Conservation (phyloP, 92 coral and sea anemone species). For the Phymanthus crucifer region DNA sequence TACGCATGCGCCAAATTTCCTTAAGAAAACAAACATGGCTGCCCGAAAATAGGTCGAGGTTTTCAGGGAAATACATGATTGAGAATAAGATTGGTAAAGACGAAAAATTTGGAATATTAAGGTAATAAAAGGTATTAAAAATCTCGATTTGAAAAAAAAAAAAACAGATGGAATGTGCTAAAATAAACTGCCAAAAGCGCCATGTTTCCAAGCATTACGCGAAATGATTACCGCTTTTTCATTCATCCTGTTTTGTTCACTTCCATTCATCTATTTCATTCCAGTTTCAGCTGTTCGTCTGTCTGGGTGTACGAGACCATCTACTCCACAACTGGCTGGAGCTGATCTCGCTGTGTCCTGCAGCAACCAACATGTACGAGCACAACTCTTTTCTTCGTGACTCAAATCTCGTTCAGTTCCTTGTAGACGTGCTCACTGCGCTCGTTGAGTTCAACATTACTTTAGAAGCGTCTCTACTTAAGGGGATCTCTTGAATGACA, state of each 20-base stretch:
- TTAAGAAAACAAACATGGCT: too few species aligned
- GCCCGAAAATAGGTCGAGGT: too few species aligned
- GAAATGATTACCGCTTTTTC: background rate
- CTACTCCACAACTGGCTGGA: slow-evolving; percentile 91
- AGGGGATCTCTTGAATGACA: slow-evolving; percentile 70
- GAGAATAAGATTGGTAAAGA: too few species aligned
- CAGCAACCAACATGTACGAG: slow-evolving; percentile 97
- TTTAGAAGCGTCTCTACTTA: slow-evolving; percentile 85
- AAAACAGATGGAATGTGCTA: too few species aligned
- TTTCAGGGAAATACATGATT: too few species aligned
- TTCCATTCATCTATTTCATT: background rate
- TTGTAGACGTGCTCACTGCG: slow-evolving; percentile 80
- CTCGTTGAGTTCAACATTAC: slow-evolving; percentile 90
- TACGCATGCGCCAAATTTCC: too few species aligned
- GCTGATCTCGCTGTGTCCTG: slow-evolving; percentile 92
- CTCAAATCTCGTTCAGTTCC: slow-evolving; percentile 79
- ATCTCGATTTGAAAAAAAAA: too few species aligned
- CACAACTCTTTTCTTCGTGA: slow-evolving; percentile 91
- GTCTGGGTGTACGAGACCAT: slow-evolving; percentile 97
- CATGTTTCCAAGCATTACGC: background rate
- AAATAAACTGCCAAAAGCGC: too few species aligned
- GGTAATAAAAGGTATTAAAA: too few species aligned
- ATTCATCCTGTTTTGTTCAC: background rate
- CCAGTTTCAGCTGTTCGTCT: slow-evolving; percentile 94
- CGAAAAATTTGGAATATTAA: too few species aligned